Conservation (phyloP, 1,140 invertebrate genomes). For the Drosophila tsacasi region DNA sequence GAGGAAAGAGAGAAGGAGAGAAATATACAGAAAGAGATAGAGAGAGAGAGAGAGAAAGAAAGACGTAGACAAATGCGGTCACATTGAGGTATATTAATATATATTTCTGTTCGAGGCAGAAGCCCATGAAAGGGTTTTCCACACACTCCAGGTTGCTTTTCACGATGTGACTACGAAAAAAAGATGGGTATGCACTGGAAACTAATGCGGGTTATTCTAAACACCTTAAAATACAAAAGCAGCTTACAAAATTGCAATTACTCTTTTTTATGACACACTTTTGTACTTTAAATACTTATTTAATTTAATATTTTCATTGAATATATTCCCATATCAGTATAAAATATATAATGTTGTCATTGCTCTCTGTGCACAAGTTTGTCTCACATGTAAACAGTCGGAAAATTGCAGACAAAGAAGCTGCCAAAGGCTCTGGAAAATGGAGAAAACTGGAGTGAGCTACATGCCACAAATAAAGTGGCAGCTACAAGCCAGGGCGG, state of each 20-base stretch:
- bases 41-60: not conserved
- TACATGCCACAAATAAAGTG: conserved; percentile 69
- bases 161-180: conserved; percentile 60
- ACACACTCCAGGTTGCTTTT: conserved; percentile 10
- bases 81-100: conserved; percentile 77
- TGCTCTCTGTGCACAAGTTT: conserved; percentile 7
- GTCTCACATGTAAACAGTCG: conserved; percentile 53
- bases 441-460: conserved; percentile 10
- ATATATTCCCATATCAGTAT: not conserved
- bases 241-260: not conserved
- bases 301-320: not conserved
- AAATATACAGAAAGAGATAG: not conserved
- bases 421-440: conserved; percentile 44
- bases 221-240: not conserved
- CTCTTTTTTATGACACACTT: not conserved
- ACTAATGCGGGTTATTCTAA: not conserved
- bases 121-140: conserved; percentile 48
- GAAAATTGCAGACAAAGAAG: conserved; percentile 63
- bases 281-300: not conserved
- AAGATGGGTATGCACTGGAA: conserved; percentile 6
- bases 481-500: conserved; percentile 33
- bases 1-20: conserved; percentile 23
- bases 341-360: not conserved
- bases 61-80: conserved; percentile 65
- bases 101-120: conserved; percentile 45